These are phyloP conservation scores for Pandion haliaetus DNA, from an alignment of 2,113 vertebrate species.

Conservation along the genomic window DNA sequence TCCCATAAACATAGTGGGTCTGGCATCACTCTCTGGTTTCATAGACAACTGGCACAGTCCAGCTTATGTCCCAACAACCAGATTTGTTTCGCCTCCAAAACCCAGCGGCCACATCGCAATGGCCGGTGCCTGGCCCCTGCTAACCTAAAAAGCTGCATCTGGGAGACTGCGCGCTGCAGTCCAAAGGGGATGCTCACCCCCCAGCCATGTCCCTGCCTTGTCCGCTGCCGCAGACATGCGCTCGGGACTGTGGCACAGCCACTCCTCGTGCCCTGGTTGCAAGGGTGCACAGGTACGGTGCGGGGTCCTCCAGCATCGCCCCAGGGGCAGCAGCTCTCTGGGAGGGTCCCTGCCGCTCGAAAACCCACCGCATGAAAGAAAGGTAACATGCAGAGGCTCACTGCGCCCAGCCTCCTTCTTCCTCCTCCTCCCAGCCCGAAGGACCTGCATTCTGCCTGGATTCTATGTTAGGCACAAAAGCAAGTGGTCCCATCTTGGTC, in stretches of 20 bases:
- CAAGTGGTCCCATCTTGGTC: neutral
- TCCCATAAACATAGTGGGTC: neutral
- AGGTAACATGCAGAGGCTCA: neutral
- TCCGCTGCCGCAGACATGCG: accelerated
- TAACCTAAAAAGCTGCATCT: neutral
- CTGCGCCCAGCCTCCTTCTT: neutral
- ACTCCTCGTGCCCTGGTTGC: neutral
- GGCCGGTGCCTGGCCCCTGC: neutral
- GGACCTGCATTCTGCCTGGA: neutral
- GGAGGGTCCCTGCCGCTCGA: neutral
- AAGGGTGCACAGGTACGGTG: accelerated
- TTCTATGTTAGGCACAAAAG: neutral
- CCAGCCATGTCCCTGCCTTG: neutral
- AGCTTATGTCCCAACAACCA: neutral
- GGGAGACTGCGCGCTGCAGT: neutral
- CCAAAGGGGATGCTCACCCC: neutral
- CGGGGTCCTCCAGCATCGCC: accelerated
- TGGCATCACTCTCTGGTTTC: neutral
- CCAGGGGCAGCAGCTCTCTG: accelerated
- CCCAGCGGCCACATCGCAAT: neutral
- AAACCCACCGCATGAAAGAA: neutral
- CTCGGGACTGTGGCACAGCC: neutral
- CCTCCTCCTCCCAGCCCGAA: neutral
- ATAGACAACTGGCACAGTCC: neutral
- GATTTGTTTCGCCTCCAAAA: neutral